These are phyloP conservation scores for Trichogramma dendrolimi DNA, from an alignment of 2,888 invertebrate genomes.

Conservation along the genomic window DNA sequence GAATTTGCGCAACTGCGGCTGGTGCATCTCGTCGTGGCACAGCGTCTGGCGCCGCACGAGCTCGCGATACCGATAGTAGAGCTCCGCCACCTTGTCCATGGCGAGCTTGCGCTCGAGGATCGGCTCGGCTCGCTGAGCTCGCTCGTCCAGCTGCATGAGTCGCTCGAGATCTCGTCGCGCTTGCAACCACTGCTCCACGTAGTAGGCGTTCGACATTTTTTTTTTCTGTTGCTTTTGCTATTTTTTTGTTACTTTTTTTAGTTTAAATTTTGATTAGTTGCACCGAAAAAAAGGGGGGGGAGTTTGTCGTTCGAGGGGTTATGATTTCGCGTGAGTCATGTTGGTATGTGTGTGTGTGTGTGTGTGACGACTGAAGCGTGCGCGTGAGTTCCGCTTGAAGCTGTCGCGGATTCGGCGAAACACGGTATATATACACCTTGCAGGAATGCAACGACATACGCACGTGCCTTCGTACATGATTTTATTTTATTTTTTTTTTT, in stretches of 20 bases:
- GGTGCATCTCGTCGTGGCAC: conserved; percentile 62
- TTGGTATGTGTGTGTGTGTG: background rate
- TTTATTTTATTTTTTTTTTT: background rate
- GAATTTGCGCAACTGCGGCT: conserved; percentile 59
- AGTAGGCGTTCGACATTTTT: conserved; percentile 39
- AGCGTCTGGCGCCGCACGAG: conserved; percentile 52
- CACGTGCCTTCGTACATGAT: background rate
- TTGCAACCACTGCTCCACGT: conserved; percentile 39
- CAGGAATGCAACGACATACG: background rate
- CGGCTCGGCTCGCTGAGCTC: conserved; percentile 21
- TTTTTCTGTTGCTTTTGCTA: conserved; percentile 4
- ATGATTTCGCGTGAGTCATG: too few relatives aligned
- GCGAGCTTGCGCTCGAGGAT: conserved; percentile 21
- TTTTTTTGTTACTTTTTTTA: conserved; percentile 16
- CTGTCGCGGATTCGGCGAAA: too few relatives aligned
- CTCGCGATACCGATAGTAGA: conserved; percentile 40
- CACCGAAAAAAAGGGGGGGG: too few relatives aligned
- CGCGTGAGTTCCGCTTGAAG: background rate
- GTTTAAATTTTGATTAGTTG: conserved; percentile 9
- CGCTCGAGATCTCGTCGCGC: conserved; percentile 36
- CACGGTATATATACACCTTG: background rate
- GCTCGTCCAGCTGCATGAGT: conserved; percentile 35
- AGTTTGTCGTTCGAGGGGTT: too few relatives aligned
- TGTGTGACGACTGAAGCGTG: background rate
- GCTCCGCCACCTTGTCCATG: conserved; percentile 32